A percentile compares a stretch with the other conserved stretches of the same genome.
Conservation (phyloP, 2,888 invertebrate genomes). For the Aproaerema taeniolella region DNA sequence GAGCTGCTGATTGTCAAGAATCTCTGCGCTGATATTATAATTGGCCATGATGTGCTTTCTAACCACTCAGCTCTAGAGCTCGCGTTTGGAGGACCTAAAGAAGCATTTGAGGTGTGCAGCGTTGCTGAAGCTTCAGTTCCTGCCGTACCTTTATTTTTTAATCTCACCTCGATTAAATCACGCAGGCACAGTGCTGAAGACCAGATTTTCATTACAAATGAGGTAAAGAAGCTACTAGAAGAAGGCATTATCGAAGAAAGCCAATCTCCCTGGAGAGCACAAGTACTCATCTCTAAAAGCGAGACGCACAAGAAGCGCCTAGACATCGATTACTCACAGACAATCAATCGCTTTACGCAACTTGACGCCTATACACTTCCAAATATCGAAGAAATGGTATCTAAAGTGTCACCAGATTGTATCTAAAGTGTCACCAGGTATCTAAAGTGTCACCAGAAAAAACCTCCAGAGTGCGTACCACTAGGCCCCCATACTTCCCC, state of each 20-base stretch:
- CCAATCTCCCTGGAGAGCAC: constrained; percentile 20
- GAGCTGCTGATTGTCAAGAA: not conserved
- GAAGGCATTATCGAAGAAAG: constrained; percentile 8
- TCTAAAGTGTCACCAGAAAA: constrained; percentile 12
- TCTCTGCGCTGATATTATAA: not conserved
- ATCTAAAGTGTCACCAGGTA: constrained; percentile 7
- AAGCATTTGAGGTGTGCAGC: not conserved
- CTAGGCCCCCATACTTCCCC: constrained; percentile 10
- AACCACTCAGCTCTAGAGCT: not conserved
- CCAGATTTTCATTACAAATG: not conserved
- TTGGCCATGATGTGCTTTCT: not conserved
- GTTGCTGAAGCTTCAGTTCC: not conserved
- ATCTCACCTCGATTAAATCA: not conserved
- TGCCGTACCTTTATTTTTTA: not conserved
- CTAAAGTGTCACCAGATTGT: constrained; percentile 10
- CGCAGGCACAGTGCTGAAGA: not conserved
- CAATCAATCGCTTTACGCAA: constrained; percentile 23
- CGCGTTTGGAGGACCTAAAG: not conserved
- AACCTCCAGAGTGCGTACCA: constrained; percentile 7
- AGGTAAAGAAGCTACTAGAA: not conserved
- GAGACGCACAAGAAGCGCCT: constrained; percentile 21
- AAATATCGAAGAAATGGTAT: constrained; percentile 16
- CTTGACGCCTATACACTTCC: constrained; percentile 24
- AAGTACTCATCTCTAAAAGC: constrained; percentile 21
- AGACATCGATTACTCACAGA: constrained; percentile 26